Conservation (phyloP, 1,140 invertebrate genomes). For the Cyclargus thomasi region DNA sequence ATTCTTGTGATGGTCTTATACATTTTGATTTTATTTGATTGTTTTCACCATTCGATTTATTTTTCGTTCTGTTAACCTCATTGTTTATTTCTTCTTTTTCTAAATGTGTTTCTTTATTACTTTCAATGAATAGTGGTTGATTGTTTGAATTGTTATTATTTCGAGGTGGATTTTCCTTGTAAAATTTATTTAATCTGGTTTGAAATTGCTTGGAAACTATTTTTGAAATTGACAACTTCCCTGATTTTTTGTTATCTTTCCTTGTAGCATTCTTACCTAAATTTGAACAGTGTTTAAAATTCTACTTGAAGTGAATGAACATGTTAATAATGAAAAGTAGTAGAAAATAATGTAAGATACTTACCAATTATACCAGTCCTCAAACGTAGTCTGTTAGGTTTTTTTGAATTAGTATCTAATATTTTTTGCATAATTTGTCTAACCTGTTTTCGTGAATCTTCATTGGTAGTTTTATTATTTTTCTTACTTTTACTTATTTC, state of each 20-base stretch:
- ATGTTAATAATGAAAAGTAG: neutral
- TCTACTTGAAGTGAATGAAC: neutral
- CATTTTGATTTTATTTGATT: neutral
- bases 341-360: constrained; percentile 12
- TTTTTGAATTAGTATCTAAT: constrained; percentile 35
- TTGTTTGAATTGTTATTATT: neutral
- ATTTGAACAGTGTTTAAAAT: constrained; percentile 18
- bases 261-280: constrained; percentile 37
- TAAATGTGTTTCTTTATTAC: neutral
- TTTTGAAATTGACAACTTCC: constrained; percentile 10
- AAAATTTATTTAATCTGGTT: neutral
- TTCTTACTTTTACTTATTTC: constrained; percentile 25
- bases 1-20: constrained; percentile 16
- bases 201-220: neutral
- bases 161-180: neutral
- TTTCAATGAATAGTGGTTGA: neutral
- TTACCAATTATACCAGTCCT: constrained; percentile 52
- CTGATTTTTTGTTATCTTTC: constrained; percentile 25
- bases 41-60: neutral
- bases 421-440: constrained; percentile 50
- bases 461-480: constrained; percentile 16
- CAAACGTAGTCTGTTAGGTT: constrained; percentile 26
- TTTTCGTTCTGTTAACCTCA: constrained; percentile 2
- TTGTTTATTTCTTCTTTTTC: constrained; percentile 13
- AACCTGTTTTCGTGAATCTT: constrained; percentile 39